phyloP scores from a whole-genome alignment of 2,888 invertebrate species.

The Scelioninae gen. 1 region DNA sequence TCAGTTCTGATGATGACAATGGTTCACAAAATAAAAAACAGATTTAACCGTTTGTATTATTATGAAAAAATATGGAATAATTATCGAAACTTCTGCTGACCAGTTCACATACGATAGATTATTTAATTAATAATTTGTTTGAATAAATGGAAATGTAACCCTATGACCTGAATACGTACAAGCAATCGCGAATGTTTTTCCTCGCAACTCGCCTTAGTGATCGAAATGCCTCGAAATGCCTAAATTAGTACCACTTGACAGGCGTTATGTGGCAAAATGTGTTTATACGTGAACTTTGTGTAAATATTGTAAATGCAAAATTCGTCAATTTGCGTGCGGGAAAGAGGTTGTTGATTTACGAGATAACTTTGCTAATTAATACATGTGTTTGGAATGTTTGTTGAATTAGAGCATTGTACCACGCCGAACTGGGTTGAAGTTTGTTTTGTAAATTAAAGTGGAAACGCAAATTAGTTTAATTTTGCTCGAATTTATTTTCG shows the following conservation, averaged over 20 bases:
- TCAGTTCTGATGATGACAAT: too few species aligned
- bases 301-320: slow-evolving; percentile 61
- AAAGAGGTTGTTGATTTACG: slow-evolving; percentile 63
- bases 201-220: neutral
- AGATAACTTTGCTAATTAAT: slow-evolving; percentile 65
- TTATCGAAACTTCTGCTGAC: too few species aligned
- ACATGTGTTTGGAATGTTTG: slow-evolving; percentile 63
- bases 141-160: neutral
- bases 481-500: slow-evolving; percentile 35
- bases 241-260: slow-evolving; percentile 45
- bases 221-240: slow-evolving; percentile 14
- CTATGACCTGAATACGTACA: neutral
- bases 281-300: slow-evolving; percentile 38
- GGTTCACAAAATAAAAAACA: too few species aligned
- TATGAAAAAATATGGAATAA: too few species aligned
- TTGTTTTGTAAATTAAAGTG: slow-evolving; percentile 62
- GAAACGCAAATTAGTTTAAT: slow-evolving; percentile 53
- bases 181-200: slow-evolving; percentile 7
- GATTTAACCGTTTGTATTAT: too few species aligned
- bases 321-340: slow-evolving; percentile 58
- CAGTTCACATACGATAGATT: too few species aligned
- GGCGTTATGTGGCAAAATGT: slow-evolving; percentile 44
- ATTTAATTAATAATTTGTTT: neutral
- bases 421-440: slow-evolving; percentile 52
- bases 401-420: slow-evolving; percentile 62